phyloP scores from a whole-genome alignment of 2,888 invertebrate species.

The Drosophila kanekoi region DNA sequence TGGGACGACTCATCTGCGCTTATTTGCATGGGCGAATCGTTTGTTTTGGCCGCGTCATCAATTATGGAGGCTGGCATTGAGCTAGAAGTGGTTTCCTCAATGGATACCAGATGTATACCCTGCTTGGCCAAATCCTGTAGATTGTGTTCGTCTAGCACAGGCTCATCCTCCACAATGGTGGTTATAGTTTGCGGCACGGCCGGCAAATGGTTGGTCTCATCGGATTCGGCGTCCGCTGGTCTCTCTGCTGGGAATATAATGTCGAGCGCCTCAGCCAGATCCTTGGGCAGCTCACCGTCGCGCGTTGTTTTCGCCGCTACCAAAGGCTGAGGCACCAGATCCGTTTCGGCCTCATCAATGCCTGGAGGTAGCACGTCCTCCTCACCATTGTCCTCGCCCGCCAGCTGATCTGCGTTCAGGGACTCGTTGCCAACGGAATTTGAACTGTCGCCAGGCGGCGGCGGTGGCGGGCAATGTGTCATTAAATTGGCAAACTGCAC shows the following conservation, averaged over 20 bases:
- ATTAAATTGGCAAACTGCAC: constrained; percentile 85
- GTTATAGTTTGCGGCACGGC: constrained; percentile 72
- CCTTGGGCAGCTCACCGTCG: constrained; percentile 86
- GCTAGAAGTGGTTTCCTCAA: constrained; percentile 73
- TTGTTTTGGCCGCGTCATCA: constrained; percentile 28
- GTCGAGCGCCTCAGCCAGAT: constrained; percentile 87
- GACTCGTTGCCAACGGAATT: constrained; percentile 21
- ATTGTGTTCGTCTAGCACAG: constrained; percentile 74
- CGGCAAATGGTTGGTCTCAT: constrained; percentile 41
- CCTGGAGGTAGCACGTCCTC: constrained; percentile 84
- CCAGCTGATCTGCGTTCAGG: constrained; percentile 20
- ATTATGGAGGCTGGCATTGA: constrained; percentile 50
- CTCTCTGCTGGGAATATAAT: constrained; percentile 87
- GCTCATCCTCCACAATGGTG: constrained; percentile 67
- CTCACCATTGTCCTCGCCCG: constrained; percentile 66
- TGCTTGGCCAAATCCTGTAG: constrained; percentile 82
- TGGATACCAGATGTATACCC: constrained; percentile 83
- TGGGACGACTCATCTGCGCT: constrained; percentile 42
- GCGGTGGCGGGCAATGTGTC: constrained; percentile 84
- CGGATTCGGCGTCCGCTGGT: constrained; percentile 63
- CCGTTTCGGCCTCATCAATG: constrained; percentile 84
- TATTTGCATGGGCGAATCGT: constrained; percentile 37
- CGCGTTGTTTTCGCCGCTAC: constrained; percentile 84
- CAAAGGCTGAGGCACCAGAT: constrained; percentile 85
- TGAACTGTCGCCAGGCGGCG: constrained; percentile 71